Base-by-base conservation (phyloP, 2,888 invertebrate genomes). In the Taphrorychus bicolor region DNA sequence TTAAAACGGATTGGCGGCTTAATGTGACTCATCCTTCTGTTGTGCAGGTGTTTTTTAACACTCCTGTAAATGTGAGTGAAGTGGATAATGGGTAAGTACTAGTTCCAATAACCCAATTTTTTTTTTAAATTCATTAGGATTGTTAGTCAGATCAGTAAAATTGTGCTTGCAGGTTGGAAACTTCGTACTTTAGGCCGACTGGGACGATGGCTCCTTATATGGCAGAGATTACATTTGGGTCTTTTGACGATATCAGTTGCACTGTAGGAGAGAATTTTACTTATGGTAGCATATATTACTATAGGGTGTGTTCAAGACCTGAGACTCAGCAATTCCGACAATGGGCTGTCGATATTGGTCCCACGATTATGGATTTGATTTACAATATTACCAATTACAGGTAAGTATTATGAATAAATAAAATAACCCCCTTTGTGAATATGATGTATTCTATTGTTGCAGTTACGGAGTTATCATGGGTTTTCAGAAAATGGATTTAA, bases 1-100 rank as follows among this genome's bases (percentile, higher is more conserved):
- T 90, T 77, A 92, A 92, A 82, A 90, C 92, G n/a, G 85, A 85
- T 71, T 93, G 93, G 79, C 88, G 89, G 75, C 86, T 93, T 75
- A 89, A 89, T 59, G 86, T 92, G 18, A 87, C 89, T 1, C 32
- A 67, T 42, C 72, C 74, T 5, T 7, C n/a, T 5, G 64, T 14
- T n/a, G 66, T 67, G 32, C 53, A 63, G 0, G 67, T 66, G 11
- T 58, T 66, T 14, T 63, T 51, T 41, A 56, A 63, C 17, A 63
- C 51, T n/a, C 14, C 57, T 40, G 18, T 57, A 18, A 51, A 63
- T 49, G 24, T 5, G 3, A 57, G 56, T 16, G 57, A 63, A 19
- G 11, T 18, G 19, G 63, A 57, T 51, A 49, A 51, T 19, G 17
- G 16, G 63, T 63, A 51, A 63, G 63, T 62, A 9, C 5, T 21